Evolutionary conservation across 1,140 invertebrate genomes (phyloP).

Genomic region (Psix sp.): DNA sequence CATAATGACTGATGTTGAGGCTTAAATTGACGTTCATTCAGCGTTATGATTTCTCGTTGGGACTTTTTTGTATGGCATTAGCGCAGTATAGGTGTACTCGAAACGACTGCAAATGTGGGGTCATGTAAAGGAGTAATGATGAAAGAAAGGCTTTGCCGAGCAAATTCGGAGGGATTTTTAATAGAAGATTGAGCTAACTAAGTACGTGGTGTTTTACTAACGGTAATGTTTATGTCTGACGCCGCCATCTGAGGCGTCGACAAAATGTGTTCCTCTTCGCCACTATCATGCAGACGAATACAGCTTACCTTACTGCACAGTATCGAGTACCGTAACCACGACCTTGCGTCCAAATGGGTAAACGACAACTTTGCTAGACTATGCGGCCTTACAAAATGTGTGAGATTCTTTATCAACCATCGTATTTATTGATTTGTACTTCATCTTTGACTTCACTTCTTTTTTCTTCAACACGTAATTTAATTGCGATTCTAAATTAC

Average conservation of each 20-base stretch:
- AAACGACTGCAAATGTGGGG: conserved; percentile 5
- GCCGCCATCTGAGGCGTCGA: conserved; percentile 4
- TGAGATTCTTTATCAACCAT: conserved; percentile 34
- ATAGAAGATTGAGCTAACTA: too few relatives aligned
- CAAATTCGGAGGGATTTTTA: too few relatives aligned
- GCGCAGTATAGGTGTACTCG: conserved; percentile 6
- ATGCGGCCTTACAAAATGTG: conserved; percentile 50
- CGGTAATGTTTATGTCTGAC: conserved; percentile 32
- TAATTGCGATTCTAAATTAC: too few relatives aligned
- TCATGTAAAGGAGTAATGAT: conserved; percentile 24
- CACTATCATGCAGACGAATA: conserved; percentile 21
- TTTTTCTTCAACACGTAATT: too few relatives aligned
- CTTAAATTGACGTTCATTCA: conserved; percentile 31
- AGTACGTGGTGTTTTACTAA: conserved; percentile 14
- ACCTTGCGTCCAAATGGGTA: conserved; percentile 68
- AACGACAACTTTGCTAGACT: conserved; percentile 34
- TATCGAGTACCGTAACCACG: conserved; percentile 70
- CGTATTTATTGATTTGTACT: background rate
- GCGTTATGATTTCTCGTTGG: conserved; percentile 19
- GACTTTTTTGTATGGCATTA: conserved; percentile 12
- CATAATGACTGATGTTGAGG: conserved; percentile 21
- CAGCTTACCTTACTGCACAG: too few relatives aligned
- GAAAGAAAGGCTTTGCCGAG: background rate
- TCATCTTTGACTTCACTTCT: background rate
- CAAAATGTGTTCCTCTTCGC: conserved; percentile 13